Evolutionary conservation across 2,888 invertebrate species (phyloP).

Genomic region (Parapristionchus giblindavisi): DNA sequence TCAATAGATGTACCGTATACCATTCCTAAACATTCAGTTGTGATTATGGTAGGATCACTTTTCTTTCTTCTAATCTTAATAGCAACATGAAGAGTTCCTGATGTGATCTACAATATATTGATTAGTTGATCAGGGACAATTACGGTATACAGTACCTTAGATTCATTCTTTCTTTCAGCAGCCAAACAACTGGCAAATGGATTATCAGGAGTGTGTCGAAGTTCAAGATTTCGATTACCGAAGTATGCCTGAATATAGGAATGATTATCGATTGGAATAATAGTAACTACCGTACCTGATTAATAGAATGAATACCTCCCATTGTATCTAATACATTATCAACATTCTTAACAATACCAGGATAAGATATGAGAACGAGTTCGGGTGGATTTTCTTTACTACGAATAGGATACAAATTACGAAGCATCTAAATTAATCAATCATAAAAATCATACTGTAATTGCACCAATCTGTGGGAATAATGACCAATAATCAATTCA

Average conservation of each 20-base stretch:
- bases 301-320: slow-evolving; percentile 61
- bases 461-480: no score
- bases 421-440: slow-evolving; percentile 30
- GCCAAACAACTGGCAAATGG: slow-evolving; percentile 69
- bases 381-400: slow-evolving; percentile 40
- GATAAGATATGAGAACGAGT: slow-evolving; percentile 63
- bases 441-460: no score
- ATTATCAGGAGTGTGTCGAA: slow-evolving; percentile 62
- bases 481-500: no score
- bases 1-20: neutral
- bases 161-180: slow-evolving; percentile 53
- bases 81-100: slow-evolving; percentile 59
- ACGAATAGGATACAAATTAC: slow-evolving; percentile 7
- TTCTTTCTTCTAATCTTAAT: slow-evolving; percentile 57
- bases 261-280: neutral
- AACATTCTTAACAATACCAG: slow-evolving; percentile 64
- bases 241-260: slow-evolving; percentile 48
- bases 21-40: slow-evolving; percentile 27
- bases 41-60: slow-evolving; percentile 37
- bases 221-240: slow-evolving; percentile 51
- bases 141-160: no score
- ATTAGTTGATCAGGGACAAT: neutral
- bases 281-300: slow-evolving; percentile 45
- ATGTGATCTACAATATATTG: slow-evolving; percentile 45
- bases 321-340: slow-evolving; percentile 64